phyloP scores from a whole-genome alignment of 37 sponge, comb jelly and placozoan species.

The Crambe crambe region DNA sequence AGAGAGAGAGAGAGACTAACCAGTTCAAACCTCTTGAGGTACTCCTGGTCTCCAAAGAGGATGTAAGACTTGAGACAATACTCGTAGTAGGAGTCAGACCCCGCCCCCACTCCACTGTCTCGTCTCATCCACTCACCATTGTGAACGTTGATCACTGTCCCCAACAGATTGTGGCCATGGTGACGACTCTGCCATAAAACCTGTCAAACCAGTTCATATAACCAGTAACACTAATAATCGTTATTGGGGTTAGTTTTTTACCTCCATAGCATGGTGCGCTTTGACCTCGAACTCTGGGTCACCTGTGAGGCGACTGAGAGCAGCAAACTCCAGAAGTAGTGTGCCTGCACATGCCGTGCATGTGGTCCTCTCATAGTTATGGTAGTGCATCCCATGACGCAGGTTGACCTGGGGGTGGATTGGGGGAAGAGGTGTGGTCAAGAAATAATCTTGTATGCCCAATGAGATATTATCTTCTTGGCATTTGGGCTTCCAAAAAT shows the following conservation, averaged over 20 bases:
- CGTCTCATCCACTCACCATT: constrained; percentile 92
- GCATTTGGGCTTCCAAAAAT: too few relatives aligned
- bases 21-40: constrained; percentile 72
- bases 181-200: constrained; percentile 71
- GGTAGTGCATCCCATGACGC: constrained; percentile 48
- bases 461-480: too few relatives aligned
- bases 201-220: not conserved
- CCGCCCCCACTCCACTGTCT: constrained; percentile 58
- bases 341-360: constrained; percentile 99
- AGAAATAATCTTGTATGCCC: too few relatives aligned
- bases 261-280: constrained; percentile 82
- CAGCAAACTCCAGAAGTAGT: constrained; percentile 93
- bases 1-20: constrained; percentile 22
- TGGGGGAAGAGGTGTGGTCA: not conserved
- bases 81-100: constrained; percentile 98
- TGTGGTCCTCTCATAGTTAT: constrained; percentile 60
- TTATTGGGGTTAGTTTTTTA: not conserved
- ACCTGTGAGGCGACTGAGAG: constrained; percentile 85
- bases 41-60: constrained; percentile 76
- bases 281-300: constrained; percentile 80
- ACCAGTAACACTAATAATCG: not conserved
- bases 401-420: constrained; percentile 66
- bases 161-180: constrained; percentile 72
- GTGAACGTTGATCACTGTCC: constrained; percentile 85
- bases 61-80: constrained; percentile 93